phyloP scores from a whole-genome alignment of 2,797 vertebrate species.

The Chelidonichthys spinosus region DNA sequence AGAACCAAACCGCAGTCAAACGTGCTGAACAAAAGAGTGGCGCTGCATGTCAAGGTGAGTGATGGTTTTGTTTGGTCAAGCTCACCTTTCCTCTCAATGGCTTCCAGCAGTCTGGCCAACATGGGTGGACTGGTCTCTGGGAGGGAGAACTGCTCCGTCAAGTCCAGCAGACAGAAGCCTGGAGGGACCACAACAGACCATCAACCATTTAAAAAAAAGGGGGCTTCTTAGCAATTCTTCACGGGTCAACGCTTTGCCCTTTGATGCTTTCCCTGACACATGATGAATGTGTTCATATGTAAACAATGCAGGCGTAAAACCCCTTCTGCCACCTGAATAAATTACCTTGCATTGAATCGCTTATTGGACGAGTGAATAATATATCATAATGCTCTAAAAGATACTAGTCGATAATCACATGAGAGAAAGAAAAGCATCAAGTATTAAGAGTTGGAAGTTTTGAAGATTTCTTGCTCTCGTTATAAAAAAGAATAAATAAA shows the following conservation, averaged over 20 bases:
- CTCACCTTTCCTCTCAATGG: slow-evolving; percentile 95
- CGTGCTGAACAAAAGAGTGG: too few species aligned
- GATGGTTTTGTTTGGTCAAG: not conserved
- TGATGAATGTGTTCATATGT: not conserved
- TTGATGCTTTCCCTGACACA: not conserved
- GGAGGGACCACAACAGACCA: slow-evolving; percentile 28
- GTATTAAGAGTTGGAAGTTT: not conserved
- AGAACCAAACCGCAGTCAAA: not conserved
- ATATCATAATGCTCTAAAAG: not conserved
- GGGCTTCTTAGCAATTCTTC: not conserved
- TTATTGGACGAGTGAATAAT: not conserved
- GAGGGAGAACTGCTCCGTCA: slow-evolving; percentile 93
- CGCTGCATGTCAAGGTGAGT: not conserved
- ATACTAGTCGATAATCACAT: not conserved
- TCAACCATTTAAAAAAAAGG: slow-evolving; percentile 4
- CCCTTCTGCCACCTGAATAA: not conserved
- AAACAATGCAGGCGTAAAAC: not conserved
- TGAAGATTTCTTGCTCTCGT: not conserved
- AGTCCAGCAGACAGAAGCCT: slow-evolving; percentile 87
- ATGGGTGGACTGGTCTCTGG: slow-evolving; percentile 90
- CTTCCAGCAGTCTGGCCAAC: slow-evolving; percentile 90
- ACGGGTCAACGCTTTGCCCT: not conserved
- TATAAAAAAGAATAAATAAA: not conserved
- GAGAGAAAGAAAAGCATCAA: not conserved
- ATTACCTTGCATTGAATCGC: not conserved